phyloP scores from a whole-genome alignment of 2,113 vertebrate genomes.

The Callospermophilus lateralis region DNA sequence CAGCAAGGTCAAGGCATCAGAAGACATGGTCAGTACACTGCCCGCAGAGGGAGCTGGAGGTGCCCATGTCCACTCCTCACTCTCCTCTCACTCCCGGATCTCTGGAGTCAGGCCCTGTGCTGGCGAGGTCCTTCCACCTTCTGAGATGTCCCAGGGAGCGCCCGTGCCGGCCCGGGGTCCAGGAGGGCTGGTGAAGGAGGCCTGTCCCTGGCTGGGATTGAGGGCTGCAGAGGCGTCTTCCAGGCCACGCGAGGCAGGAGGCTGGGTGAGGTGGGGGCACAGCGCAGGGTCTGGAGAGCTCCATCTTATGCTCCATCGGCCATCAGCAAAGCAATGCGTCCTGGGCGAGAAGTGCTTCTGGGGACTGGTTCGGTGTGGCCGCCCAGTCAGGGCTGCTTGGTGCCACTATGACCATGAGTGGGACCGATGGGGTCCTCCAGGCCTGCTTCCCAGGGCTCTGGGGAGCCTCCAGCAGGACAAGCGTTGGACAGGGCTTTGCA shows the following conservation, averaged over 20 bases:
- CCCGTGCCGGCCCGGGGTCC: too few species aligned
- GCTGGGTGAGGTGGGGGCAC: neutral
- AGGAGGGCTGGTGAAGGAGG: neutral
- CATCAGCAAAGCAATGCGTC: rapidly evolving
- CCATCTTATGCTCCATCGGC: neutral
- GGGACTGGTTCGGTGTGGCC: neutral
- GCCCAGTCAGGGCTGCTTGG: rapidly evolving
- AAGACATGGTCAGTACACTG: rapidly evolving
- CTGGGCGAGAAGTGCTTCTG: neutral
- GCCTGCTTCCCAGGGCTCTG: neutral
- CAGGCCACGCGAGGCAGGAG: neutral
- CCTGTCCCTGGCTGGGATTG: neutral
- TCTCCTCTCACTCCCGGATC: rapidly evolving
- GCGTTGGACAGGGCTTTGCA: neutral
- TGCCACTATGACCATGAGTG: rapidly evolving
- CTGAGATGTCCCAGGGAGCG: neutral
- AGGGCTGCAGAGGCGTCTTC: neutral
- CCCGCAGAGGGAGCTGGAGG: too few species aligned
- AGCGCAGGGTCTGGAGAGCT: neutral
- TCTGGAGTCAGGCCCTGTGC: neutral
- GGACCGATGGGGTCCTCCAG: neutral
- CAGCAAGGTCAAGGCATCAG: neutral
- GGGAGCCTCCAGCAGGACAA: neutral
- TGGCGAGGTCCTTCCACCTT: rapidly evolving
- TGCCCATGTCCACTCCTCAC: rapidly evolving